Evolutionary conservation across 2,888 invertebrate genomes (phyloP).

Genomic region (Augochlorella aurata): DNA sequence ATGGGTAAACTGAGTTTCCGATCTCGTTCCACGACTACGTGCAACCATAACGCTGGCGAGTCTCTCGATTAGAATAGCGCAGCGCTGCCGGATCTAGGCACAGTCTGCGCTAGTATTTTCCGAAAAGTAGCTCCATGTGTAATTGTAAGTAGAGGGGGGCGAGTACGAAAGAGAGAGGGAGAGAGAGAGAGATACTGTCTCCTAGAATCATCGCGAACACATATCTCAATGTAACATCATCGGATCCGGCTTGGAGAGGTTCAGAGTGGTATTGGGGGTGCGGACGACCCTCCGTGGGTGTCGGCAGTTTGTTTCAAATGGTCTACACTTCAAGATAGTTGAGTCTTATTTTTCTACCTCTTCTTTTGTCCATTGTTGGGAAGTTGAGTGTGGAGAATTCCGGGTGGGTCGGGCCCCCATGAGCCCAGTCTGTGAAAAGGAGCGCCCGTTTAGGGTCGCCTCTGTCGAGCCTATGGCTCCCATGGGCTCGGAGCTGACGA

Average conservation of each 20-base stretch:
- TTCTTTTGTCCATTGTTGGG: not conserved
- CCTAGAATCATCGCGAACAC: conserved; percentile 56
- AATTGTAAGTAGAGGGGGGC: conserved; percentile 42
- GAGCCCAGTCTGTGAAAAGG: not conserved
- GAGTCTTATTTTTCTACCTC: conserved; percentile 7
- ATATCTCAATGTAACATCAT: conserved; percentile 63
- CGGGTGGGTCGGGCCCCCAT: not conserved
- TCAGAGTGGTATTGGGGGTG: not conserved
- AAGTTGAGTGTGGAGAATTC: conserved; percentile 1
- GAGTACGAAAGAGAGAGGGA: not conserved
- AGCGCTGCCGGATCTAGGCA: conserved; percentile 16
- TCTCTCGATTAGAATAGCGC: conserved; percentile 31
- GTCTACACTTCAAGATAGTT: conserved; percentile 4
- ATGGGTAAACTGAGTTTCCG: too few relatives aligned
- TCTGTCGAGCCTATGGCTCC: not conserved
- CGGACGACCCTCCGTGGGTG: not conserved
- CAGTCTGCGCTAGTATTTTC: conserved; percentile 43
- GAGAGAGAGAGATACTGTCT: conserved; percentile 45
- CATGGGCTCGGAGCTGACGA: too few relatives aligned
- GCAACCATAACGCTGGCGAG: not conserved
- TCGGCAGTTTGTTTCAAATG: conserved; percentile 16
- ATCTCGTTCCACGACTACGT: not conserved
- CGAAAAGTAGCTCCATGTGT: conserved; percentile 59
- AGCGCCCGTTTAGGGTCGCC: too few relatives aligned
- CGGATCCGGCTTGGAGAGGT: conserved; percentile 25